Evolutionary conservation across 2,797 vertebrate species (phyloP).

Genomic region (Thaleichthys pacificus): DNA sequence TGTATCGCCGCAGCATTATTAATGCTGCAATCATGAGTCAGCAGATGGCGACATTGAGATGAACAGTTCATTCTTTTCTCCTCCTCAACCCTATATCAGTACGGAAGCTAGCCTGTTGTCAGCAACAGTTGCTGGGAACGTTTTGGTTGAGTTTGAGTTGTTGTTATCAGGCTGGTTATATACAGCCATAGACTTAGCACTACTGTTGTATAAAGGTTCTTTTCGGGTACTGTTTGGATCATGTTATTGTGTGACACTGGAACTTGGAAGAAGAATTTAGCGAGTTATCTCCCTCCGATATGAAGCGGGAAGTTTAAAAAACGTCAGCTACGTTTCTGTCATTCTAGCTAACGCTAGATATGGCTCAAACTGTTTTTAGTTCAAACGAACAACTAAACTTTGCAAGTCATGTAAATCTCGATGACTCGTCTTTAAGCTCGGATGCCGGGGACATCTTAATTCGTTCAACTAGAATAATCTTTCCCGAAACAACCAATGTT

Average conservation of each 20-base stretch:
- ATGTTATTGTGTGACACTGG: background rate
- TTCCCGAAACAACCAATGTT: constrained; percentile 11
- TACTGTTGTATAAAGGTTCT: background rate
- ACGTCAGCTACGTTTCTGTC: background rate
- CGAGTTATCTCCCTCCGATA: background rate
- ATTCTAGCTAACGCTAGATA: constrained; percentile 1
- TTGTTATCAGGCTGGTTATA: background rate
- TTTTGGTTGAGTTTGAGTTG: background rate
- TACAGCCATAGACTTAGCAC: background rate
- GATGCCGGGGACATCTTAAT: constrained; percentile 68
- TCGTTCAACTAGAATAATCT: constrained; percentile 53
- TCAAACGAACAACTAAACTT: constrained; percentile 7
- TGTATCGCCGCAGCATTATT: background rate
- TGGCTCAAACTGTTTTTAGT: constrained; percentile 3
- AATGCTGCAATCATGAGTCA: background rate
- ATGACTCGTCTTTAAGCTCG: constrained; percentile 55
- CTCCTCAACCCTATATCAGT: background rate
- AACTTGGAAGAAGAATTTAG: background rate
- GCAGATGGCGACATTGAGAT: background rate
- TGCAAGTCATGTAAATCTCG: constrained; percentile 12
- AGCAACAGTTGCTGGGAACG: constrained; percentile 30
- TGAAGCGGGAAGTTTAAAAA: constrained; percentile 69
- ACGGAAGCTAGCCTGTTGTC: constrained; percentile 37
- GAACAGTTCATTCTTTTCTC: background rate
- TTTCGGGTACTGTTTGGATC: background rate